Conservation (phyloP, 2,797 vertebrate genomes). For the Myotis daubentonii region DNA sequence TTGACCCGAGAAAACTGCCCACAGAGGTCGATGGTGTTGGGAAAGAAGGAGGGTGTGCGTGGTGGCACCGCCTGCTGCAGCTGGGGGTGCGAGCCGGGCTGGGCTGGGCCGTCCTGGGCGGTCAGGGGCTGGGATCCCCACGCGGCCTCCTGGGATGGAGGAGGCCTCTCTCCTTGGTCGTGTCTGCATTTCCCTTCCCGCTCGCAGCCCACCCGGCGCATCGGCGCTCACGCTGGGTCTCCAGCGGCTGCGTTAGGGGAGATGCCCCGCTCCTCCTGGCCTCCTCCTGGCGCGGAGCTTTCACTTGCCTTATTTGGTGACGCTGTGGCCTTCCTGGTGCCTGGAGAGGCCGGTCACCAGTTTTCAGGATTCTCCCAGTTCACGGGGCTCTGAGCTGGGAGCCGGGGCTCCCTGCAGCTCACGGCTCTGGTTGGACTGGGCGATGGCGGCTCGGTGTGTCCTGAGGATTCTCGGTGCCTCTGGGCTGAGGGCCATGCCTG, state of each 20-base stretch:
- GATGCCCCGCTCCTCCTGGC: slow-evolving; percentile 22
- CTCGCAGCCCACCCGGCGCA: neutral
- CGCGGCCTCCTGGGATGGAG: slow-evolving; percentile 29
- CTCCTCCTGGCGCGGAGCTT: slow-evolving; percentile 75
- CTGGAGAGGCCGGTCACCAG: slow-evolving; percentile 77
- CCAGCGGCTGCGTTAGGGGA: slow-evolving; percentile 73
- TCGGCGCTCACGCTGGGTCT: too few species aligned
- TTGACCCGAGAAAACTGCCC: neutral
- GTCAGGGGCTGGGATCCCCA: neutral
- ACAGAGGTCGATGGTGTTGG: neutral
- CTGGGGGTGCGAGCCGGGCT: accelerated
- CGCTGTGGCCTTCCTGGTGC: slow-evolving; percentile 80
- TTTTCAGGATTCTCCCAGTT: slow-evolving; percentile 71
- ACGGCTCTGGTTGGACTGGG: neutral
- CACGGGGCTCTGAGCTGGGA: slow-evolving; percentile 60
- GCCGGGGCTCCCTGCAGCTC: neutral
- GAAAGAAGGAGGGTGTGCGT: neutral
- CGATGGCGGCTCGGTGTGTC: neutral
- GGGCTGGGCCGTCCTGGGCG: neutral
- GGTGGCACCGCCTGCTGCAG: too few species aligned
- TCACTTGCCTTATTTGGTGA: slow-evolving; percentile 94
- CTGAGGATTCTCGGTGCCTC: neutral
- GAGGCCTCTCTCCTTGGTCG: neutral
- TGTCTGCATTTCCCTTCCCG: slow-evolving; percentile 58
- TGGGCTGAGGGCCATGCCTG: neutral